A percentile compares a stretch with the other conserved stretches of the same genome.
Conservation (phyloP, 2,797 vertebrate species). For the Poecilia velifera region DNA sequence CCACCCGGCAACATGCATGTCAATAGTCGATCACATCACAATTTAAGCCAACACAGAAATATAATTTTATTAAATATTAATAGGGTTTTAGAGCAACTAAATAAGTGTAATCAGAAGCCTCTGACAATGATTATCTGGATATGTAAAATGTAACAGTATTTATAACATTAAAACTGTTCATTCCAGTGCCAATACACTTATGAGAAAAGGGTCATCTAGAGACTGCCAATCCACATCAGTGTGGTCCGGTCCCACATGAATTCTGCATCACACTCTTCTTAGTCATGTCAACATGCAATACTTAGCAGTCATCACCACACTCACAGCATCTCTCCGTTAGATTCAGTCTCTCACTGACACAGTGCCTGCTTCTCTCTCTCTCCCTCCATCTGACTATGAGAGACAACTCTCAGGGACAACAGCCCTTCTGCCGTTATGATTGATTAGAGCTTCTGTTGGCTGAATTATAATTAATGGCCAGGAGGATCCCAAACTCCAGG, state of each 20-base stretch:
- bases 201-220: slow-evolving; percentile 43
- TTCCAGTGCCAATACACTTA: slow-evolving; percentile 19
- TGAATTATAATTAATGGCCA: slow-evolving; percentile 64
- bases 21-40: not conserved
- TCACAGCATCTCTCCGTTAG: slow-evolving; percentile 48
- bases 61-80: not conserved
- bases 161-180: slow-evolving; percentile 21
- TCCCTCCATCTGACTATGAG: slow-evolving; percentile 32
- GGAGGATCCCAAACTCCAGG: slow-evolving; percentile 57
- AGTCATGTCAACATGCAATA: slow-evolving; percentile 57
- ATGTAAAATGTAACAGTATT: slow-evolving; percentile 10
- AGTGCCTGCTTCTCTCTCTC: slow-evolving; percentile 29
- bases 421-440: slow-evolving; percentile 56
- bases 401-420: slow-evolving; percentile 64
- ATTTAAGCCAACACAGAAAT: not conserved
- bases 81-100: not conserved
- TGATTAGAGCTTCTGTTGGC: slow-evolving; percentile 59
- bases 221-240: slow-evolving; percentile 61
- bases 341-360: slow-evolving; percentile 48
- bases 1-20: not conserved
- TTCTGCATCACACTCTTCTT: slow-evolving; percentile 49
- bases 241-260: slow-evolving; percentile 41
- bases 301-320: slow-evolving; percentile 66
- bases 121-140: not conserved
- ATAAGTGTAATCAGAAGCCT: not conserved